Percentiles rank a stretch among this genome's conserved stretches.
Evolutionary conservation across 2,797 vertebrate species (phyloP).

Genomic region (Pseudochromis fuscus): DNA sequence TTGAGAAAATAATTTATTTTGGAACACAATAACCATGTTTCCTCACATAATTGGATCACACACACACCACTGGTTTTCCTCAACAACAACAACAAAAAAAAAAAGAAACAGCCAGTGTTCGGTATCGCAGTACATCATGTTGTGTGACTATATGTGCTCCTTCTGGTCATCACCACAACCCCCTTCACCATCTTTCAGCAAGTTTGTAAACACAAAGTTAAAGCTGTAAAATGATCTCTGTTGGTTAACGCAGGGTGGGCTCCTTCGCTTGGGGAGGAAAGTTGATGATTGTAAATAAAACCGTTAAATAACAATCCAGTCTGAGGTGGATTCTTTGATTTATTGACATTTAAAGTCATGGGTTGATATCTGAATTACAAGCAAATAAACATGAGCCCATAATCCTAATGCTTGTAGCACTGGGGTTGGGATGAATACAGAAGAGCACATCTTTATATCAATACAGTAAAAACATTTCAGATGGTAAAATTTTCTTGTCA

Average conservation of each 20-base stretch:
- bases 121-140: slow-evolving; percentile 59
- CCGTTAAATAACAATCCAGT: not conserved
- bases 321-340: not conserved
- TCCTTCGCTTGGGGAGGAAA: slow-evolving; percentile 13
- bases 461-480: slow-evolving; percentile 47
- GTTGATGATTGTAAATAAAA: not conserved
- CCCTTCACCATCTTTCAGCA: slow-evolving; percentile 13
- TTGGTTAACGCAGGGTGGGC: slow-evolving; percentile 26
- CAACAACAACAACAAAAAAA: too few relatives aligned
- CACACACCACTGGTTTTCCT: slow-evolving; percentile 73
- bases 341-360: slow-evolving; percentile 23
- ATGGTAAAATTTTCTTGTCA: slow-evolving; percentile 34
- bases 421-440: slow-evolving; percentile 53
- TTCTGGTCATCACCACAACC: slow-evolving; percentile 5
- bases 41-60: slow-evolving; percentile 78
- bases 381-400: slow-evolving; percentile 40
- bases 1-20: slow-evolving; percentile 90
- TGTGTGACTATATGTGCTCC: slow-evolving; percentile 57
- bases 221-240: slow-evolving; percentile 53
- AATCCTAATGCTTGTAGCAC: slow-evolving; percentile 34
- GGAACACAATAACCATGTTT: slow-evolving; percentile 81
- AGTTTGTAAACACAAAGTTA: slow-evolving; percentile 58
- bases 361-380: slow-evolving; percentile 4
- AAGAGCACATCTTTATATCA: slow-evolving; percentile 47
- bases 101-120: slow-evolving; percentile 73